Evolutionary conservation across 2,888 invertebrate genomes (phyloP), one percentile per base, ranked within the genome.

Genomic region (Drosophila dives): DNA sequence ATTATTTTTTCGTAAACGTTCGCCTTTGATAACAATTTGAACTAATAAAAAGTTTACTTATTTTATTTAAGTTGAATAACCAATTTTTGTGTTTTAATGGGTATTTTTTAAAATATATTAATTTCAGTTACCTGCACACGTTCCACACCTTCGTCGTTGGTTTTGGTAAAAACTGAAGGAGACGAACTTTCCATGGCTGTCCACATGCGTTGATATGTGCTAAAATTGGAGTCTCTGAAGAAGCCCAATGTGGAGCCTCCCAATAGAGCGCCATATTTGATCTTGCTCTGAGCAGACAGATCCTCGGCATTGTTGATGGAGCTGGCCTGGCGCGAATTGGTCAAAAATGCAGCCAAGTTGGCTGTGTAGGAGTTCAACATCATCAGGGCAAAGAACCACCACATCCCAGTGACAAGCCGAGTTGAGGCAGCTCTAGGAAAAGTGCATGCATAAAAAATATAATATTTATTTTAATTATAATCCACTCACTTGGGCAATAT

Each of bases 331-430:
- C 97, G 95, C 42, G 97, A 97, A 89, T 97, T 97, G 1, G 98
- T 98, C 7, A 98, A 94, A 91, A 98, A 98, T 32, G 98, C 98
- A 12, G 98, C 98, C 85, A 99, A 94, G 92, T 98, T 98, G 50
- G 98, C 98, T 2, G 98, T 99, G 93, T 99, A 98, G 0, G 98
- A 98, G 8, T 98, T 97, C 32, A 97, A 96, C 94, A 98, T 96
- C 92, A 98, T 98, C 62, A 98, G 94, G 0, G 97, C 97, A 92
- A 98, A 98, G 93, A 98, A 98, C 97, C 98, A 98, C 98, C 97
- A 97, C 95, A 97, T 96, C 8, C 97, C 97, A 0, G 97, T 96
- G 0, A 97, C 96, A 94, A 98, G 95, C 54, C 98, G 94, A 0
- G 98, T 98, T 0, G 98, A 98, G 40, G 96, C 95, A 7, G 98